phyloP scores from a whole-genome alignment of 2,888 invertebrate species.

The Phyllotreta cruciferae region DNA sequence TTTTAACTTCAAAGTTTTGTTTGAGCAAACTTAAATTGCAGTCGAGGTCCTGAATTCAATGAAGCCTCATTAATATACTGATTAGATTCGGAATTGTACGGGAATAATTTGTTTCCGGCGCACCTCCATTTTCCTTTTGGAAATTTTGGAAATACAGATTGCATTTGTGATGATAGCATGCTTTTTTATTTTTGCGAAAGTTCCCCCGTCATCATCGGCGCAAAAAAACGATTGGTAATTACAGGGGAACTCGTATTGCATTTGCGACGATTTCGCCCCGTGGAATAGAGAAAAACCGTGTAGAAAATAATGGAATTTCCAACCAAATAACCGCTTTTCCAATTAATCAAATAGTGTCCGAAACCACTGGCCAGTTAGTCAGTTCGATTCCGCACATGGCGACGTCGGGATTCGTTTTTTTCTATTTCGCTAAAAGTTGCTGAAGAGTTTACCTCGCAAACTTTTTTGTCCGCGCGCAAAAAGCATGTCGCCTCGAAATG shows the following conservation, averaged over 20 bases:
- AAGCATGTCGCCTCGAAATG: background rate
- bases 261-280: background rate
- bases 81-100: conserved; percentile 3
- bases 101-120: too few species aligned
- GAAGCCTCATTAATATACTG: conserved; percentile 15
- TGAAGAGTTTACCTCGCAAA: too few species aligned
- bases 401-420: background rate
- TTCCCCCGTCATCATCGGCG: too few species aligned
- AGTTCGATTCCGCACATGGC: conserved; percentile 2
- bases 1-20: conserved; percentile 16
- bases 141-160: too few species aligned
- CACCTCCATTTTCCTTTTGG: too few species aligned
- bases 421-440: too few species aligned
- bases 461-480: too few species aligned
- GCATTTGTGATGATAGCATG: too few species aligned
- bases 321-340: conserved; percentile 13
- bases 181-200: too few species aligned
- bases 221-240: too few species aligned
- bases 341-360: conserved; percentile 12
- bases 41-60: conserved; percentile 2
- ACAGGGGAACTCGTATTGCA: conserved; percentile 1
- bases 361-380: conserved; percentile 11
- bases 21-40: conserved; percentile 15
- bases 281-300: conserved; percentile 1
- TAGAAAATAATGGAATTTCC: conserved; percentile 8